Evolutionary conservation across 2,113 vertebrate genomes (phyloP), one percentile per base, ranked within the genome.

Genomic region (Manacus vitellinus): DNA sequence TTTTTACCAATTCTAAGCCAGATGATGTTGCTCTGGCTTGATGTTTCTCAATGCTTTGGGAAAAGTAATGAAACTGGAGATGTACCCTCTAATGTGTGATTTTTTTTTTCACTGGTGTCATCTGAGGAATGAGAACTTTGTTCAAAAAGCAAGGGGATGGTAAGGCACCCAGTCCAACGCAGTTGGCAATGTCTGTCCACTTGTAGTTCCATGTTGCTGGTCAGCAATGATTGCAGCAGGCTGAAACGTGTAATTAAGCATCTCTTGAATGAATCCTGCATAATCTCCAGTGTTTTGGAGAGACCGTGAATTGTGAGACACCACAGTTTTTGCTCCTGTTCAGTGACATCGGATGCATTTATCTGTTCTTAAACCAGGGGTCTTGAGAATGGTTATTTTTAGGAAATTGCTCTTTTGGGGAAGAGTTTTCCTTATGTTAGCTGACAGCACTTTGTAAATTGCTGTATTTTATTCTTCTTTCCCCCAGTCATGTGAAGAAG

Each of bases 251-350:
- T 61, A 23, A 73, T 82, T 88, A 56, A 55, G 31, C 19, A 14
- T 35, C 47, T 89, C 46, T 54, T 72, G 49, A 72, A 41, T 12
- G 8, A 67, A 41, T 20, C 30, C 66, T 82, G 13, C 13, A 2
- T 33, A 27, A 21, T 15, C 31, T 6, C 52, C 25, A 44, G 24
- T 27, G 24, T 23, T 85, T 43, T 33, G 31, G 31, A 54, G 23
- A 6, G 28, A n/a, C 16, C 0, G 0, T 19, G 25, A 23, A 18
- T 25, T 30, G 21, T 46, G 46, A 25, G 46, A 14, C 41, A 25
- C 11, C 11, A 20, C 27, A 37, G 5, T 4, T 84, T 77, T 67
- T 59, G 9, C 4, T 84, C 33, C 22, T 74, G 4, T 81, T 86
- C 37, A 9, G 4, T 46, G n/a, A 9, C 35, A 9, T 55, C 1